A percentile compares a stretch with the other conserved stretches of the same genome.
phyloP scores from a whole-genome alignment of 2,888 invertebrate genomes.

The Cryptocheilus praepositus region DNA sequence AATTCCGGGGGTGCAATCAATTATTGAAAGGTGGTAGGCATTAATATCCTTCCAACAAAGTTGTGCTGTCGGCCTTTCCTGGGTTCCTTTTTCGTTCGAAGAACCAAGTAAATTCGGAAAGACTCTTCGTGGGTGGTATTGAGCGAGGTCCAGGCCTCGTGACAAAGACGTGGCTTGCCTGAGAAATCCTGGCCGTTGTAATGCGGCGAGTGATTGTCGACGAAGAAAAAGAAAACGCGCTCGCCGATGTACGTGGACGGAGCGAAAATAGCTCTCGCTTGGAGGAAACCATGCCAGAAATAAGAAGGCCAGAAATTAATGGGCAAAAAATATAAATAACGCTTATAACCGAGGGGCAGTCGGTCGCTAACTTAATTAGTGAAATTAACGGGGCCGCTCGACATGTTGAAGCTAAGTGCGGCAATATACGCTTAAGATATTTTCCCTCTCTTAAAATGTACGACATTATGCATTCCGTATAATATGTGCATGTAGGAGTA shows the following conservation, averaged over 20 bases:
- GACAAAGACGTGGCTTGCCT: not conserved
- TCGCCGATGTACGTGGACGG: not conserved
- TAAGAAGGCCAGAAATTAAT: slow-evolving; percentile 5
- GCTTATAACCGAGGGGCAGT: slow-evolving; percentile 48
- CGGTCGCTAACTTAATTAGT: slow-evolving; percentile 73
- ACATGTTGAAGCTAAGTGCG: slow-evolving; percentile 65
- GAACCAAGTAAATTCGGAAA: not conserved
- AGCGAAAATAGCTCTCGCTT: slow-evolving; percentile 1
- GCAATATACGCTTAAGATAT: slow-evolving; percentile 54
- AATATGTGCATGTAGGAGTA: slow-evolving; percentile 42
- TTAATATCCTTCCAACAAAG: slow-evolving; percentile 1
- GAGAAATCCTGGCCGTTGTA: no score
- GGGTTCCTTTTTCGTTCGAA: no score
- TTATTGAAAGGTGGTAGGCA: not conserved
- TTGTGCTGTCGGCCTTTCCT: not conserved
- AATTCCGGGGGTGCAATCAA: no score
- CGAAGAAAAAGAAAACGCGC: no score
- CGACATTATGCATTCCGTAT: slow-evolving; percentile 51
- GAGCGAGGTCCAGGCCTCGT: not conserved
- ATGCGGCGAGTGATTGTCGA: no score
- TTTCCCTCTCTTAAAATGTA: slow-evolving; percentile 57
- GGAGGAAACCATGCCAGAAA: not conserved
- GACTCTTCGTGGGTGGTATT: not conserved
- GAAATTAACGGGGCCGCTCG: slow-evolving; percentile 70
- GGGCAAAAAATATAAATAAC: slow-evolving; percentile 54